Evolutionary conservation across 1,140 invertebrate genomes (phyloP).

Genomic region (Agrypnia vestita): DNA sequence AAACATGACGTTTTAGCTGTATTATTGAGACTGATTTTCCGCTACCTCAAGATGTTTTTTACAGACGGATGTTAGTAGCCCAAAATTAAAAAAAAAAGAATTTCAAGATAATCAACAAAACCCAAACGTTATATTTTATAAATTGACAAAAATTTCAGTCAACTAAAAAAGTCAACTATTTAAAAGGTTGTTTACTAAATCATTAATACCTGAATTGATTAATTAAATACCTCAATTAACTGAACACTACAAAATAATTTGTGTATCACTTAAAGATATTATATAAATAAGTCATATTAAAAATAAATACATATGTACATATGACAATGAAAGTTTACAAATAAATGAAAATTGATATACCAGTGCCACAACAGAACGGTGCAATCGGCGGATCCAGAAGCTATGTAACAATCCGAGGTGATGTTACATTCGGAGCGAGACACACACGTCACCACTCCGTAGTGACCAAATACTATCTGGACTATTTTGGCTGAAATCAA

Average conservation of each 20-base stretch:
- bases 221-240: background rate
- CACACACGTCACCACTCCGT: constrained; percentile 97
- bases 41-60: no score
- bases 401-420: constrained; percentile 98
- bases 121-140: no score
- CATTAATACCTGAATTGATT: no score
- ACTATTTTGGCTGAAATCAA: constrained; percentile 90
- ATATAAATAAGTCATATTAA: background rate
- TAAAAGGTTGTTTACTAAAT: no score
- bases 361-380: constrained; percentile 99
- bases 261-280: background rate
- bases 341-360: constrained; percentile 73
- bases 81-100: no score
- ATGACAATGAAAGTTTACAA: background rate
- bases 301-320: no score
- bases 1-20: no score
- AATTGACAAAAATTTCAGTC: no score
- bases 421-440: constrained; percentile 98
- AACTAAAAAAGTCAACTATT: no score
- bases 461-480: constrained; percentile 99
- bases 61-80: no score
- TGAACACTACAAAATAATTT: background rate
- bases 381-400: constrained; percentile 97
- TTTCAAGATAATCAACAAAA: no score
- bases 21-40: no score